Base-by-base conservation (phyloP, 2,113 vertebrate genomes). In the Tupaia tana region DNA sequence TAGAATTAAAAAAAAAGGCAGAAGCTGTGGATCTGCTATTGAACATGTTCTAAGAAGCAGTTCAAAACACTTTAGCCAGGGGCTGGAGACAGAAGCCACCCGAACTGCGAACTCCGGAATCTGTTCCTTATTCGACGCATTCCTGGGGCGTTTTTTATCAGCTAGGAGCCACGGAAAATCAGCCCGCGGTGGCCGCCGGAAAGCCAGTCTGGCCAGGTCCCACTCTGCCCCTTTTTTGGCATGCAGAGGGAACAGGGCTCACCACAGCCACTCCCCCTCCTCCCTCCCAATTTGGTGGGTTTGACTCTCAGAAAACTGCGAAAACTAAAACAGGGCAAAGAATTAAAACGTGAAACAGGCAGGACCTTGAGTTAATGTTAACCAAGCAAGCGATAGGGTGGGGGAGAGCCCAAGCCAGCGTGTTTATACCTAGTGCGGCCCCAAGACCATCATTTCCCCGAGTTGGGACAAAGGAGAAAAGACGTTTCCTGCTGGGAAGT, bases 201-300 rank as follows among this genome's bases (percentile, higher is more conserved):
- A 79, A 78, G 73, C 29, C 7, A 27, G 81, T 84, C 85, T 3
- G 88, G 82, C 86, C 0, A 0, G 24, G 27, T 29, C 43, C 56
- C 22, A 0, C 63, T 31, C 16, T 7, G 2, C 13, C 56, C 27
- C 9, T 15, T 12, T 75, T 54, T 52, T 63, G 66, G 54, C 71
- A 77, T 88, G 88, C 59, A 52, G 70, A 70, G 56, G 63, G 54
- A 74, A 9, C 27, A 64, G 83, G n/a, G 9, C 16, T 84, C 3
- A 0, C 19, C 16, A 0, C 6, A 13, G 16, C 1, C 25, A 0
- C 5, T 4, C 12, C 27, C 5, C 16, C 24, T 20, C 31, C 20
- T 9, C 0, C 0, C 34, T 0, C 90, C 54, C 24, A 0, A 1
- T 29, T 19, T n/a, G 9, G 58, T 86, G 34, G 29, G n/a, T 8